Percentiles rank a stretch among this genome's conserved stretches.
These are phyloP conservation scores for Graptemys geographica DNA, from an alignment of 2,797 vertebrate species.

Conservation along the genomic window DNA sequence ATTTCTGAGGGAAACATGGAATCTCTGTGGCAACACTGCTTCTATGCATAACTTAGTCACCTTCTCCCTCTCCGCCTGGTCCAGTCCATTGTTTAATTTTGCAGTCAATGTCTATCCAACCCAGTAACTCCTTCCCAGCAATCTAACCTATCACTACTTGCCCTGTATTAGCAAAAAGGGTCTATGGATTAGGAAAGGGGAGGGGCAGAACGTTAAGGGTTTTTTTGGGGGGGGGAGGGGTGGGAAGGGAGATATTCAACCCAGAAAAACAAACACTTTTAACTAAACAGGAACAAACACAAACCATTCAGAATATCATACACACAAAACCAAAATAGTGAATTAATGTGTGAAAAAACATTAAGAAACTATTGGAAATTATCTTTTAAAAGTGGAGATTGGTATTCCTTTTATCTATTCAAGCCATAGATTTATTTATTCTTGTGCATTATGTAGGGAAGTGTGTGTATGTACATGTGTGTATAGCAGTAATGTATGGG, in stretches of 20 bases:
- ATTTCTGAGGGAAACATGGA: background rate
- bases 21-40: background rate
- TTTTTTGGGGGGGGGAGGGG: background rate
- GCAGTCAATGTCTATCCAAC: background rate
- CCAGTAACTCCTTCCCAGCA: background rate
- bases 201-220: background rate
- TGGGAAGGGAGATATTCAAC: background rate
- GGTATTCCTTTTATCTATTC: background rate
- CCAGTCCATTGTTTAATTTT: background rate
- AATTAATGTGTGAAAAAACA: background rate
- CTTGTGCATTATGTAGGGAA: background rate
- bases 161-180: accelerated
- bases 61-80: background rate
- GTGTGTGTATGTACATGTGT: background rate
- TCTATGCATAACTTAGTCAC: background rate
- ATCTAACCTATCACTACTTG: background rate
- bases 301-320: background rate
- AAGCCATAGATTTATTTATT: background rate
- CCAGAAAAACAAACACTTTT: background rate
- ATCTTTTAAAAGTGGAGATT: background rate
- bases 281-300: background rate
- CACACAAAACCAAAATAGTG: background rate
- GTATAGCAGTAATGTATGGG: background rate
- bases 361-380: background rate
- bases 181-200: accelerated